These are phyloP conservation scores for Euplagia quadripunctaria DNA, from an alignment of 2,888 invertebrate genomes.

Conservation along the genomic window DNA sequence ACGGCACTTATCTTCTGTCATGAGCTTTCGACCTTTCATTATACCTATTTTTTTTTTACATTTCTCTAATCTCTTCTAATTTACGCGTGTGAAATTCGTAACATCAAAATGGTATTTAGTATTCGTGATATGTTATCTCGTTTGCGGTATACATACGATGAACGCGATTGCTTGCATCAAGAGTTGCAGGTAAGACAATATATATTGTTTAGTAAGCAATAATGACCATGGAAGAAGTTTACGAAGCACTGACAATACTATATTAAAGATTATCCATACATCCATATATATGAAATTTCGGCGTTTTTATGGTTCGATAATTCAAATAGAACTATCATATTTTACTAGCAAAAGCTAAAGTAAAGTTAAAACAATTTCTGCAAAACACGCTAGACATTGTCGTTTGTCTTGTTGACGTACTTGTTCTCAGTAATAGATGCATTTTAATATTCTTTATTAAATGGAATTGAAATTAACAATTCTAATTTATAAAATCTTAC, in stretches of 20 bases:
- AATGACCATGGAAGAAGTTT: no score
- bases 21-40: slow-evolving; percentile 41
- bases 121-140: slow-evolving; percentile 77
- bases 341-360: not conserved
- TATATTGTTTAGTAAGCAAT: not conserved
- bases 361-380: not conserved
- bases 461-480: not conserved
- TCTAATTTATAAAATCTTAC: not conserved
- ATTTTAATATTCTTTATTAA: not conserved
- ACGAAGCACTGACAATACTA: not conserved
- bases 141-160: slow-evolving; percentile 76
- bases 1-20: slow-evolving; percentile 39
- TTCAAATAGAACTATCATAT: not conserved
- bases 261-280: not conserved
- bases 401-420: no score
- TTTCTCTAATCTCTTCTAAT: slow-evolving; percentile 45
- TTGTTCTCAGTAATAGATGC: not conserved
- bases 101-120: slow-evolving; percentile 76
- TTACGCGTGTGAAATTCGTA: slow-evolving; percentile 46
- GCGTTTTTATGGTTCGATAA: not conserved
- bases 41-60: slow-evolving; percentile 26
- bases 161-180: slow-evolving; percentile 65
- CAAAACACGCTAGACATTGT: not conserved
- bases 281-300: no score
- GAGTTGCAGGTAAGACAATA: slow-evolving; percentile 60